Base-by-base conservation (phyloP, 2,888 invertebrate genomes). In the Notocelia uddmanniana region DNA sequence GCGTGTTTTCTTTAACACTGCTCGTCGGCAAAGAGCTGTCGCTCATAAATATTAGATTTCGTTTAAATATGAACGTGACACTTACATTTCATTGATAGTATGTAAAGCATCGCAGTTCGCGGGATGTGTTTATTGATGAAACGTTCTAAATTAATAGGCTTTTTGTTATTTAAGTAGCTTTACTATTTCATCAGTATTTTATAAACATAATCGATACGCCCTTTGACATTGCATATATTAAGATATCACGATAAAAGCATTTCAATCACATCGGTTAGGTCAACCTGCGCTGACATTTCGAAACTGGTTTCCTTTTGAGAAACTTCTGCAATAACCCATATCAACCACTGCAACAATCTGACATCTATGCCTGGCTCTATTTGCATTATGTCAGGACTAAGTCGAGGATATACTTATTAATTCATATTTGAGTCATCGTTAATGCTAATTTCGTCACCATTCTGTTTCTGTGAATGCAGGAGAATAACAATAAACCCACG, bases 401-500 rank as follows among this genome's bases (percentile, higher is more conserved):
- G 76, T 69, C 67, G 73, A 77, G 82, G 83, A 54, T 71, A 66
- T 59, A 50, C 54, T 37, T 70, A 82, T 83, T 84, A 80, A 82
- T 84, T 85, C 77, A 82, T 74, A 77, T 82, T 77, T 89, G 88
- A 90, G 77, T 89, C 88, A 89, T 74, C 18, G 73, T 63, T 80
- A 74, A 68, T 73, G 80, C 79, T 80, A 72, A 80, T 88, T 85
- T 87, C 84, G 83, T 88, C 85, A 87, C 80, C 81, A 78, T 88
- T 86, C 84, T 85, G 72, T 80, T 88, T 86, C 84, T 85, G 72
- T 80, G 81, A 81, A 84, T 83, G 85, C 50, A 58, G 50, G 52
- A 88, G 81, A 82, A 81, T 81, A 85, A 83, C 85, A 83, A 85
- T 77, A 80, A 77, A 81, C 88, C 85, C 84, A 88, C 86, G 80